Evolutionary conservation across 2,113 vertebrate species (phyloP).

Genomic region (Alligator mississippiensis): DNA sequence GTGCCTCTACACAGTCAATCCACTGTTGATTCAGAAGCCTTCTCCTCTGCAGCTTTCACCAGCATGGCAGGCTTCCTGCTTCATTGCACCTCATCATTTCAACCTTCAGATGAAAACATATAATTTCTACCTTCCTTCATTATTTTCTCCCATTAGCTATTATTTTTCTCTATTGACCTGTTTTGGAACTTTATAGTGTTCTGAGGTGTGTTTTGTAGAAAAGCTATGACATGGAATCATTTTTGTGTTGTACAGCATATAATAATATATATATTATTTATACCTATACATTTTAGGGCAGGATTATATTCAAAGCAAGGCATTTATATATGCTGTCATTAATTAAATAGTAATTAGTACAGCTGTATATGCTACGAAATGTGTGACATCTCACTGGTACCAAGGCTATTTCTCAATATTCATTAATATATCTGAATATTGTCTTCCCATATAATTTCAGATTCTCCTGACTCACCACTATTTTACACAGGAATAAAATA

Average conservation of each 20-base stretch:
- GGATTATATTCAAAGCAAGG: background rate
- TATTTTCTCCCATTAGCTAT: background rate
- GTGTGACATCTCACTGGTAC: background rate
- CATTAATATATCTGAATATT: accelerated
- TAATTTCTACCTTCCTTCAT: background rate
- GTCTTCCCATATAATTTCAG: background rate
- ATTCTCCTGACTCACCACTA: background rate
- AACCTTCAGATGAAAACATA: background rate
- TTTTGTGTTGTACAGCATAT: accelerated
- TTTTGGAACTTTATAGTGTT: background rate
- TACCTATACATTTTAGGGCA: background rate
- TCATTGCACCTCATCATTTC: background rate
- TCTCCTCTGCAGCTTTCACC: background rate
- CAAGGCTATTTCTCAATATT: background rate
- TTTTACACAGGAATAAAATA: background rate
- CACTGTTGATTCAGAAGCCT: background rate
- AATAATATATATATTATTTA: background rate
- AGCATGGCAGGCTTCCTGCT: background rate
- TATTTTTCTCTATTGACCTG: background rate
- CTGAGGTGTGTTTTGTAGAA: background rate
- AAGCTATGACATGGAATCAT: too few species aligned
- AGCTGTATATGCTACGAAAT: background rate
- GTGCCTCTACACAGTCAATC: background rate
- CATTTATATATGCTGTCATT: background rate
- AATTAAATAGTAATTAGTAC: background rate